Conservation (phyloP, 2,113 vertebrate genomes). For the Python bivittatus region DNA sequence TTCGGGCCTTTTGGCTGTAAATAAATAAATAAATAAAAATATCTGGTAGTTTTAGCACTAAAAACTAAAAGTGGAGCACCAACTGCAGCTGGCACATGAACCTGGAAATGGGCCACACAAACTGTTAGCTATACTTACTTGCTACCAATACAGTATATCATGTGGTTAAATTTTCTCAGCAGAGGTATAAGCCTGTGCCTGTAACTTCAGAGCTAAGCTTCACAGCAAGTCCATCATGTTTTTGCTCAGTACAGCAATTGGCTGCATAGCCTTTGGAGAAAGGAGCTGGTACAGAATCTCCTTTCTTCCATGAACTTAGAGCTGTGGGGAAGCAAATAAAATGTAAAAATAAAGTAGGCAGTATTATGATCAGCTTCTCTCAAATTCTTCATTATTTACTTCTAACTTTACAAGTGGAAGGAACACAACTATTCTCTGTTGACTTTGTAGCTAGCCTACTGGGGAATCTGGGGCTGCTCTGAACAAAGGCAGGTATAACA, state of each 20-base stretch:
- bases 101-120: not conserved
- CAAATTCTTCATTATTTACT: slow-evolving; percentile 13
- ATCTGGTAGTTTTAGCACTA: not conserved
- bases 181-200: not conserved
- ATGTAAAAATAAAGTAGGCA: not conserved
- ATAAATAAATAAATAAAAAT: too few relatives aligned
- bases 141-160: not conserved
- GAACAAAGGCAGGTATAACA: too few relatives aligned
- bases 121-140: not conserved
- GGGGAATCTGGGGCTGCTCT: not conserved
- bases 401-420: not conserved
- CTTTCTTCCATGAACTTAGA: not conserved
- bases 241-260: not conserved
- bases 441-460: not conserved
- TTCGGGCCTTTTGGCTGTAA: too few relatives aligned
- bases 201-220: not conserved
- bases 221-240: not conserved
- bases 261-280: not conserved
- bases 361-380: not conserved
- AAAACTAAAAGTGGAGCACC: not conserved
- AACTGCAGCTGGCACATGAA: not conserved
- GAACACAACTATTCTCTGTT: not conserved
- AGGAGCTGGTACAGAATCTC: not conserved
- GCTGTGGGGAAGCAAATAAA: not conserved
- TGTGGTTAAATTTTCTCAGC: not conserved